Percentiles rank a stretch among this genome's conserved stretches.
Evolutionary conservation across 2,113 vertebrate species (phyloP).

Genomic region (Sylvia atricapilla): DNA sequence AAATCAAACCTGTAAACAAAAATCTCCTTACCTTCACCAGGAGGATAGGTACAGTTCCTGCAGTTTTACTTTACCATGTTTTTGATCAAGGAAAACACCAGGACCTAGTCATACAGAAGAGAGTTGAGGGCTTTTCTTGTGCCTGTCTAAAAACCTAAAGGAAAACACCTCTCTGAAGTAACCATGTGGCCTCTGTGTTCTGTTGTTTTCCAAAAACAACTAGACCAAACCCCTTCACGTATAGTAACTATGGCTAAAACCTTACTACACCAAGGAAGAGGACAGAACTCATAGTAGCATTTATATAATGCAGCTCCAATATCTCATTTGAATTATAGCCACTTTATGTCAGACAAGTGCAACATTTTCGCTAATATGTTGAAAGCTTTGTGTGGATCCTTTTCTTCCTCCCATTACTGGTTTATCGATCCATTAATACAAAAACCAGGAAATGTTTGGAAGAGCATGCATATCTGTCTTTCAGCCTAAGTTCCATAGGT

Average conservation of each 20-base stretch:
- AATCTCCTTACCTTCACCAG: constrained; percentile 4
- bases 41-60: background rate
- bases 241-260: background rate
- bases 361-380: background rate
- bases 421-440: background rate
- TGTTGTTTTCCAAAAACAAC: background rate
- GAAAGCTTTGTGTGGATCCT: background rate
- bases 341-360: background rate
- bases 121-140: background rate
- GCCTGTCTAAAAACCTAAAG: background rate
- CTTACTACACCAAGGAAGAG: background rate
- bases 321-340: background rate
- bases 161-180: background rate
- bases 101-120: background rate
- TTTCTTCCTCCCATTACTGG: background rate
- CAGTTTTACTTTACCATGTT: background rate
- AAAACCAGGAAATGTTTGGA: background rate
- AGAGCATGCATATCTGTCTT: background rate
- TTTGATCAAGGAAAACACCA: background rate
- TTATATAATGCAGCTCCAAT: background rate
- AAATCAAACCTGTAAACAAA: background rate
- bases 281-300: background rate
- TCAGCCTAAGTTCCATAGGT: background rate
- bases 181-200: background rate
- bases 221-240: background rate